Base-by-base conservation (phyloP, 1,140 invertebrate genomes). In the Euschistus heros region DNA sequence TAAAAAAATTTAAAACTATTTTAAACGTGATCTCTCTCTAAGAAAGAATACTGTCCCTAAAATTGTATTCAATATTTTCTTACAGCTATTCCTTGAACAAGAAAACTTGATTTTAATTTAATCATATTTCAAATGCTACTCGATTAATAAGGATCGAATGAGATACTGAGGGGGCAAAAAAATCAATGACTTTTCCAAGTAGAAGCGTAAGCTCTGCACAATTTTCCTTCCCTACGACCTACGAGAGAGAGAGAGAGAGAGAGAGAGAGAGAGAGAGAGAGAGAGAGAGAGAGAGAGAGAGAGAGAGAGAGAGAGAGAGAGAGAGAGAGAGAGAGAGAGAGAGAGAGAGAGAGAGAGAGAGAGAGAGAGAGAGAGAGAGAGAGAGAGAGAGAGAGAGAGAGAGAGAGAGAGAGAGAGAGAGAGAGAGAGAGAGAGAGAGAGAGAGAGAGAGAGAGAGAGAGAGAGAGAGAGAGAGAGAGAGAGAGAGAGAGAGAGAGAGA, bases 201-300 rank as follows among this genome's bases (percentile, higher is more conserved):
- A n/a, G n/a, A n/a, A n/a, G n/a, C n/a, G n/a, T n/a, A n/a, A n/a
- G n/a, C n/a, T n/a, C n/a, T n/a, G n/a, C n/a, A n/a, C n/a, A n/a
- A n/a, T n/a, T n/a, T n/a, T n/a, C n/a, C n/a, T n/a, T n/a, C n/a
- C n/a, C n/a, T n/a, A n/a, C n/a, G n/a, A n/a, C n/a, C n/a, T n/a
- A n/a, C n/a, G 60, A 62, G 60, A 62, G 60, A 62, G 60, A 62
- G 60, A 62, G 60, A 62, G 60, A 62, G 60, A 62, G 60, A 62
- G 60, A 62, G 60, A 62, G 60, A 62, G 60, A 62, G 60, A 62
- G 60, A 62, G 60, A 62, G 60, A 62, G 60, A 62, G 60, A 62
- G 60, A 62, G 60, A 62, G 60, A 62, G 60, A 62, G 60, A 62
- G 60, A 62, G 60, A 62, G 60, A 62, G 60, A 62, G 60, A 62